Evolutionary conservation across 2,797 vertebrate genomes (phyloP).

Genomic region (Lindbergichthys nudifrons): DNA sequence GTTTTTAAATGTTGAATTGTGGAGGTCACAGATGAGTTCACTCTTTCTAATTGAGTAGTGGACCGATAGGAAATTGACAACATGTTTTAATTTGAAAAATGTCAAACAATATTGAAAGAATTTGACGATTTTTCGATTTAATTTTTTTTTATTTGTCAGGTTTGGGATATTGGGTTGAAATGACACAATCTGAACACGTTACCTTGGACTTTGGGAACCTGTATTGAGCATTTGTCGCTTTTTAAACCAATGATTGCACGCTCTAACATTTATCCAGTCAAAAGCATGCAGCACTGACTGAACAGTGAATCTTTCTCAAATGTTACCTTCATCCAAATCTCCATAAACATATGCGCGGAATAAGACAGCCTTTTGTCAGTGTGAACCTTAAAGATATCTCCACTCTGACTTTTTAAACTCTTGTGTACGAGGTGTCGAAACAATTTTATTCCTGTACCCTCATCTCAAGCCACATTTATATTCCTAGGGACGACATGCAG

Average conservation of each 20-base stretch:
- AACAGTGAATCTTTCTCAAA: neutral
- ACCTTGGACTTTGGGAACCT: neutral
- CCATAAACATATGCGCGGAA: neutral
- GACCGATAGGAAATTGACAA: neutral
- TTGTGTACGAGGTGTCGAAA: constrained; percentile 44
- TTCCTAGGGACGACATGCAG: constrained; percentile 58
- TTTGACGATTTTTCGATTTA: no score
- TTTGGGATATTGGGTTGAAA: neutral
- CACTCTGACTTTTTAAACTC: constrained; percentile 27
- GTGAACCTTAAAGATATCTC: constrained; percentile 2
- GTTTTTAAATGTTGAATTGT: neutral
- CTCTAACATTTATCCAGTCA: neutral
- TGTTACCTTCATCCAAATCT: neutral
- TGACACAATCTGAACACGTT: neutral
- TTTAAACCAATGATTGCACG: neutral
- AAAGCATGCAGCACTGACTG: neutral
- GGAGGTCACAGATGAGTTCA: neutral
- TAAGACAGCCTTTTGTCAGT: neutral
- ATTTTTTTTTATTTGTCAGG: no score
- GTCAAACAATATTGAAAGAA: neutral
- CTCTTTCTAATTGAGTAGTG: neutral
- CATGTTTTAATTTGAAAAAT: neutral
- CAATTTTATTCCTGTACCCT: constrained; percentile 27
- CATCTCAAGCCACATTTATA: constrained; percentile 65
- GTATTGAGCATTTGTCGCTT: neutral